Evolutionary conservation across 2,888 invertebrate species (phyloP), one percentile per base, ranked within the genome.

Genomic region (Hipparchia semele): DNA sequence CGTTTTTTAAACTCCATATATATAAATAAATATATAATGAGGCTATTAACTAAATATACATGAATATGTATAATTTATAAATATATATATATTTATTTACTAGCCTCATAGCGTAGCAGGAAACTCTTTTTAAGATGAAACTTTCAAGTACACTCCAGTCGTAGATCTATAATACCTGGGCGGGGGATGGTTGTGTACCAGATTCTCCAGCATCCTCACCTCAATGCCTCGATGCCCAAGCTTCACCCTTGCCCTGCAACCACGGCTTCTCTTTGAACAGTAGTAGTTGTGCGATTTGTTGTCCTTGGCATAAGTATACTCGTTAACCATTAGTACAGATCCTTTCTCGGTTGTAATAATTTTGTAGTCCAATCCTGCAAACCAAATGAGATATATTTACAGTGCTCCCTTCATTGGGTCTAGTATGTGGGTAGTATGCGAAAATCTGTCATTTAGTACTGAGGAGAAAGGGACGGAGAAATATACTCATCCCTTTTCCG

Each of bases 271-370:
- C 72, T 79, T 80, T 0, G 82, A 82, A 51, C 82, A 83, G 68
- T 83, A 82, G 62, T 77, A 82, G 12, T 79, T 75, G 6, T 70
- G 69, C 0, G 78, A 75, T 5, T 73, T 75, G 10, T 75, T 79
- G 62, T 77, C 80, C 72, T 82, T 80, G 0, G 79, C 78, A 54
- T 77, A 84, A 0, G 85, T 85, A 65, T 77, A 84, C 0, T 75
- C 75, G n/a, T 81, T 79, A 49, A 83, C 51, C 84, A 84, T 81
- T 7, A 86, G 67, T 6, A 84, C 65, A 51, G 71, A 46, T 56
- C 74, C 73, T 33, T 80, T 81, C 0, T 77, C 77, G n/a, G 75
- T 76, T 46, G 13, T 59, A 54, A 75, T 71, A 56, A 75, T 62
- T 33, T 73, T 54, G 56, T 72, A 75, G 13, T 74, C 49, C 49